Base-by-base conservation (phyloP, 2,797 vertebrate genomes). In the Semotilus atromaculatus region DNA sequence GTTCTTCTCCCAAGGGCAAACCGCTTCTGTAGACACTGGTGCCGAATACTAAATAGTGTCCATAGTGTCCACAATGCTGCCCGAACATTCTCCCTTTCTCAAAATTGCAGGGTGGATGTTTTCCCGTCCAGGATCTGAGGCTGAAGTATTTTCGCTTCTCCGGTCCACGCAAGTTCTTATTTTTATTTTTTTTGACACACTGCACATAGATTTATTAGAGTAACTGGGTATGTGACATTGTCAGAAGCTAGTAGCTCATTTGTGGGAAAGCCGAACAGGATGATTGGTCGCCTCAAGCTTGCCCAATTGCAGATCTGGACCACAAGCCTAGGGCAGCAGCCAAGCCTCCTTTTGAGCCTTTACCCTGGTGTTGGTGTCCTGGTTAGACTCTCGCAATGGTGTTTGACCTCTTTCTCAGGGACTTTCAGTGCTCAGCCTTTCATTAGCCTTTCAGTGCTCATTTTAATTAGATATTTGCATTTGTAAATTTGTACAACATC, bases 81-180 rank as follows among this genome's bases (percentile, higher is more conserved):
- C 77, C 18, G 16, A 29, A 38, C 23, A 75, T 81, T 76, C 60
- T 76, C 45, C 21, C 26, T 38, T 40, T 76, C 48, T 64, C 16
- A 53, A 85, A 85, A 85, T 85, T 86, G 72, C 73, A 86, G 79
- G 72, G 85, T 82, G 79, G 71, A 77, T 68, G 31, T 64, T 68
- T 86, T 84, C 75, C 66, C 29, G 1, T 81, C 60, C n/a, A 80
- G 70, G 70, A 72, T 80, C 58, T 74, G 34, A 77, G 48, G 36
- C 62, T 43, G n/a, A 77, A 84, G 23, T 80, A 84, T 84, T 80
- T 84, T 84, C 4, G 53, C 83, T 79, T 79, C 43, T 64, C 53
- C 31, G 55, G 51, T 48, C 26, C 36, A 71, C 11, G n/a, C 36
- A 78, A 38, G 51, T 60, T 64, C 4, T 14, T 60, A 2, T 29